Evolutionary conservation across 2,888 invertebrate genomes (phyloP).

Genomic region (Drosophila picticornis): DNA sequence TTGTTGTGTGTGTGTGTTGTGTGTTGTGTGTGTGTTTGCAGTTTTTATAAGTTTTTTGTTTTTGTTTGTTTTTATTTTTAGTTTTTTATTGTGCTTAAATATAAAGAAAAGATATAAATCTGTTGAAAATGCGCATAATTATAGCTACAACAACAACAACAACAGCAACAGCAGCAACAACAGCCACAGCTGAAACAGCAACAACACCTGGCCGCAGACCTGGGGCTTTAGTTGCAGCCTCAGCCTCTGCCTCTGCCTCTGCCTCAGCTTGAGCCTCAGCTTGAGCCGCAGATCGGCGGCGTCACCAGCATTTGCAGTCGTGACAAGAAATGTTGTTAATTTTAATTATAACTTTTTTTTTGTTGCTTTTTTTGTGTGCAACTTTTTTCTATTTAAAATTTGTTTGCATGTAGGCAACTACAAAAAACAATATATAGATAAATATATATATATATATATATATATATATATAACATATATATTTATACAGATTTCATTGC

Average conservation of each 20-base stretch:
- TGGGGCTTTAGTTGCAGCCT: slow-evolving; percentile 38
- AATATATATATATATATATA: slow-evolving; percentile 4
- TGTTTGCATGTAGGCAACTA: slow-evolving; percentile 54
- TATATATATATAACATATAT: slow-evolving; percentile 3
- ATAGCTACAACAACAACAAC: slow-evolving; percentile 47
- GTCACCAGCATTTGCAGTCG: slow-evolving; percentile 53
- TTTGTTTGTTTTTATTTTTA: slow-evolving; percentile 46
- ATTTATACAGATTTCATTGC: not conserved
- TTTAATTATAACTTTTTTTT: slow-evolving; percentile 71
- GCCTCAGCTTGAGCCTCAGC: not conserved
- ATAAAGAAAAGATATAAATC: slow-evolving; percentile 74
- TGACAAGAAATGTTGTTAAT: slow-evolving; percentile 82
- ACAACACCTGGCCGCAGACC: slow-evolving; percentile 56
- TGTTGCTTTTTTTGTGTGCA: slow-evolving; percentile 34
- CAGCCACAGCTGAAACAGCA: slow-evolving; percentile 18
- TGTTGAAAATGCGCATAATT: slow-evolving; percentile 75
- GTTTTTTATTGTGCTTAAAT: slow-evolving; percentile 66
- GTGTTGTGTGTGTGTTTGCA: slow-evolving; percentile 22
- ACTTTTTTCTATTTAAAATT: slow-evolving; percentile 44
- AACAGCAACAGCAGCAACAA: slow-evolving; percentile 20
- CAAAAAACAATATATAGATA: slow-evolving; percentile 5
- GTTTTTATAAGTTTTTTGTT: slow-evolving; percentile 23
- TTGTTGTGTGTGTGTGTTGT: slow-evolving; percentile 17
- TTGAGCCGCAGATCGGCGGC: slow-evolving; percentile 35
- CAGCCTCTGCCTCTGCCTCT: slow-evolving; percentile 15